Evolutionary conservation across 2,797 vertebrate genomes (phyloP).

Genomic region (Eidolon dupreanum): DNA sequence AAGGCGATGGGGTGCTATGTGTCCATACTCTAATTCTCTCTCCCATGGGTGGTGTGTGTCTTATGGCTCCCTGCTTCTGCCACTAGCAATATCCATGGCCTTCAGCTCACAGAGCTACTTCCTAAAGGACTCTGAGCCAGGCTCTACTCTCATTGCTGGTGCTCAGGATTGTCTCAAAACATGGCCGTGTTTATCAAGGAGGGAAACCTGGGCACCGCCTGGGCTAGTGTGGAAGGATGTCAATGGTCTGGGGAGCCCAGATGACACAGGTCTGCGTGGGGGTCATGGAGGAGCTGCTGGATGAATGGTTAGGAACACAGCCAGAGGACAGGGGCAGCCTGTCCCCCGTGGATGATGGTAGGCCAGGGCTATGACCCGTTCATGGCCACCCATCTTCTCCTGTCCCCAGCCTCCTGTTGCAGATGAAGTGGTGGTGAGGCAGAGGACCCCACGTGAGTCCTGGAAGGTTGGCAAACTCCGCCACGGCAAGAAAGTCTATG

Average conservation of each 20-base stretch:
- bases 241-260: neutral
- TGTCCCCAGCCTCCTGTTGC: conserved; percentile 41
- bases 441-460: neutral
- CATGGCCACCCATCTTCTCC: neutral
- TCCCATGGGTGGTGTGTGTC: neutral
- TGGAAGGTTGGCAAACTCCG: conserved; percentile 59
- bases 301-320: neutral
- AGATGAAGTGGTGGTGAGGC: conserved; percentile 28
- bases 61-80: neutral
- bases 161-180: neutral
- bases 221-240: neutral
- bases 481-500: conserved; percentile 57
- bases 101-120: neutral
- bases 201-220: neutral
- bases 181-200: neutral
- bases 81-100: neutral
- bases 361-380: neutral
- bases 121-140: neutral
- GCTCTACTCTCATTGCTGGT: neutral
- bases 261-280: neutral
- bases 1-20: neutral
- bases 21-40: neutral
- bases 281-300: neutral
- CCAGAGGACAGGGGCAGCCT: neutral
- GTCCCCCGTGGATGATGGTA: fast-evolving